Evolutionary conservation across 2,113 vertebrate species (phyloP).

Genomic region (Condylura cristata): DNA sequence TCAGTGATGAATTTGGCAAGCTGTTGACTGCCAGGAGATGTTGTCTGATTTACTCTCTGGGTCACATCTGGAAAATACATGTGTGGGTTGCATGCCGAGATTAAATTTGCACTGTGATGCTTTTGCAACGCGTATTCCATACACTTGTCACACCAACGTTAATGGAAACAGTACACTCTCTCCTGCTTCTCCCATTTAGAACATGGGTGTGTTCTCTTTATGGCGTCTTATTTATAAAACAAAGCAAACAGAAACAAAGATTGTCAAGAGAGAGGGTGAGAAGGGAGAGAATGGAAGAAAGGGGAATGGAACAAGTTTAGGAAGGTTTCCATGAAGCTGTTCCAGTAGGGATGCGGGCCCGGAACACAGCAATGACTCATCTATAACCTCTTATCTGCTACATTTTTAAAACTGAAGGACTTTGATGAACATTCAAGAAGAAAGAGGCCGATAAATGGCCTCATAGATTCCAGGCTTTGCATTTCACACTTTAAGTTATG

Average conservation of each 20-base stretch:
- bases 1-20: conserved; percentile 23
- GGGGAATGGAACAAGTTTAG: not conserved
- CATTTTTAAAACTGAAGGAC: not conserved
- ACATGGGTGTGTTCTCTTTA: not conserved
- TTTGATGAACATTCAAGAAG: not conserved
- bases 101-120: conserved; percentile 4
- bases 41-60: conserved; percentile 14
- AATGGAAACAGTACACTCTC: not conserved
- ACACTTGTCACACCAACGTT: not conserved
- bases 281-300: not conserved
- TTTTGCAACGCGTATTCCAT: not conserved
- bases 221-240: not conserved
- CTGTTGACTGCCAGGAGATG: not conserved
- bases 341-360: no score
- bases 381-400: not conserved
- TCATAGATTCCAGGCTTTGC: not conserved
- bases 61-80: conserved; percentile 68
- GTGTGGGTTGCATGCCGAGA: not conserved
- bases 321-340: not conserved
- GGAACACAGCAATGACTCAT: not conserved
- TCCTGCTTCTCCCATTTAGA: not conserved
- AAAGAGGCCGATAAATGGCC: not conserved
- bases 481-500: not conserved
- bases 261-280: not conserved
- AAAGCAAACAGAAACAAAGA: not conserved